These are phyloP conservation scores for Strix aluco DNA, from an alignment of 2,113 vertebrate genomes.

Conservation along the genomic window DNA sequence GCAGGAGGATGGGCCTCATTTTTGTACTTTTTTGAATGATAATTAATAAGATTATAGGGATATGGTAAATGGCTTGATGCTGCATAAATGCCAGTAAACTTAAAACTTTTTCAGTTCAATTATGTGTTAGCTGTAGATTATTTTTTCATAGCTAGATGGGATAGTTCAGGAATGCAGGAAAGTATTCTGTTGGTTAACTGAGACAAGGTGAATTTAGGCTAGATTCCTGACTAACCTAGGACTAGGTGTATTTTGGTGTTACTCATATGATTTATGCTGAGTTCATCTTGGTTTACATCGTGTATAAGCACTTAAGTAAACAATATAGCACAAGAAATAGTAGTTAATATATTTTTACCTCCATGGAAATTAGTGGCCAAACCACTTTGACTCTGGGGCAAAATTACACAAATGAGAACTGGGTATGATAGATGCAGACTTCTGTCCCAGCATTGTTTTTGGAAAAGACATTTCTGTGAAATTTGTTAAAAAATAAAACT, in stretches of 20 bases:
- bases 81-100: neutral
- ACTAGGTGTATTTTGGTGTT: neutral
- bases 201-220: neutral
- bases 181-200: neutral
- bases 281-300: neutral
- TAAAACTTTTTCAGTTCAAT: neutral
- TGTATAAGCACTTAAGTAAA: neutral
- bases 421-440: neutral
- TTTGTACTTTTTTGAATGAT: neutral
- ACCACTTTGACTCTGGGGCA: neutral
- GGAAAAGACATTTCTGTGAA: neutral
- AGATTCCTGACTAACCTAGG: neutral
- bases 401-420: neutral
- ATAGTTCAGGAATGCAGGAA: neutral
- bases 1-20: neutral
- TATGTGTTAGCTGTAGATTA: neutral
- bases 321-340: neutral
- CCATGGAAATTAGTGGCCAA: neutral
- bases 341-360: neutral
- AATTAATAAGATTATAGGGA: neutral
- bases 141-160: neutral
- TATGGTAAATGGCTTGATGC: neutral
- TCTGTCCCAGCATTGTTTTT: neutral
- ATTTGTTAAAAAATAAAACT: neutral
- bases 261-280: neutral